Conservation (phyloP, 2,113 vertebrate species). For the Ammodytes marinus region DNA sequence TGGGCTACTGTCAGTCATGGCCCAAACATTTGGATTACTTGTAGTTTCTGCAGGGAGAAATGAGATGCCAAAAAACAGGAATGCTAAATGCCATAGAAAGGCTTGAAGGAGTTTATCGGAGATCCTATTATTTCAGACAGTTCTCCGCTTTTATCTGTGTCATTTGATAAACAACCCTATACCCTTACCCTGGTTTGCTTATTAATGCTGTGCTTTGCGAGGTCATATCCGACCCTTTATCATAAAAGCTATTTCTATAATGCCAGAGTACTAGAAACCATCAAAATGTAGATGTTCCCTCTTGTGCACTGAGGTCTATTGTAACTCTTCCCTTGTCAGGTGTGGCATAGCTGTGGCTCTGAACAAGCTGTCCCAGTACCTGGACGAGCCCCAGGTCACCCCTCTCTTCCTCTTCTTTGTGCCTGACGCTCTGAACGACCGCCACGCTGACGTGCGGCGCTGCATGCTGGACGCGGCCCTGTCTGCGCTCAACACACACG, state of each 20-base stretch:
- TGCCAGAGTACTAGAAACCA: neutral
- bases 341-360: slow-evolving; percentile 96
- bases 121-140: no score
- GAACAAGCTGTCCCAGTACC: slow-evolving; percentile 93
- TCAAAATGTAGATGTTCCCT: neutral
- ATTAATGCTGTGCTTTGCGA: neutral
- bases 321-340: slow-evolving; percentile 74
- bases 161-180: neutral
- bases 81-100: neutral
- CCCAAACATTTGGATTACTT: neutral
- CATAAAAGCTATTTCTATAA: neutral
- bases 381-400: slow-evolving; percentile 93
- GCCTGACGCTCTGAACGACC: slow-evolving; percentile 97
- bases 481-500: slow-evolving; percentile 94
- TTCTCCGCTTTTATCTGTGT: neutral
- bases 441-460: slow-evolving; percentile 93
- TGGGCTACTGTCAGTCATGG: neutral
- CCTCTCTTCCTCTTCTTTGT: slow-evolving; percentile 98
- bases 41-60: neutral
- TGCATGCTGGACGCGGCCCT: slow-evolving; percentile 98
- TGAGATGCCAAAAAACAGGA: neutral
- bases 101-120: neutral
- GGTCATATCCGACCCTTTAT: neutral
- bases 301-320: slow-evolving; percentile 18
- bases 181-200: neutral